Evolutionary conservation across 1,140 invertebrate species (phyloP), one percentile per base, ranked within the genome.

Genomic region (Cydia splendana): DNA sequence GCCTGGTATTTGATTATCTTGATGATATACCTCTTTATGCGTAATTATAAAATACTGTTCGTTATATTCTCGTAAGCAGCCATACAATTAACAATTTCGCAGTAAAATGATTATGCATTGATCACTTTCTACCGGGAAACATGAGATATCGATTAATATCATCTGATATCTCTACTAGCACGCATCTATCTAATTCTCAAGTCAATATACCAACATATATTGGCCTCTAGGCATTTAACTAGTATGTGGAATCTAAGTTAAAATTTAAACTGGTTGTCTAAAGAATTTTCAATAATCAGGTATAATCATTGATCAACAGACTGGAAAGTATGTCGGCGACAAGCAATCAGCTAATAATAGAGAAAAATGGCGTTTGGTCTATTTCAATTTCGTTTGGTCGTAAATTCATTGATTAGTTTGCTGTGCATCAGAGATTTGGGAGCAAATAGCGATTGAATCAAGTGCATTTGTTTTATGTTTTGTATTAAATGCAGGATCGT

Each of bases 41-140:
- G 13, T 48, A 48, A 48, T 48, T 48, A 48, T 48, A 48, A 48
- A 48, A 48, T 15, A 48, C 20, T 62, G n/a, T 62, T 62, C 18
- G 20, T 7, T 42, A 9, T 18, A 57, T 18, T 57, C 3, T 42
- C 7, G 1, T 10, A 10, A 42, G n/a, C n/a, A 18, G 15, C n/a
- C 53, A 18, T 13, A 57, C 53, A 18, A 62, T 62, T 24, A 62
- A 4, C 20, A 24, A 24, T 24, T 62, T 62, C 57, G 57, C 57
- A 7, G 57, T 62, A 62, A 57, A 62, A 62, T 62, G 57, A 62
- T 62, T 12, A 62, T 62, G 57, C 57, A 62, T 62, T 24, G 7
- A 62, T 62, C 57, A 62, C 57, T 62, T 62, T 62, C 57, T 24
- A 62, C 20, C 57, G 57, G 57, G 57, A 62, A 62, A 53, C n/a